Evolutionary conservation across 2,888 invertebrate genomes (phyloP), one percentile per base, ranked within the genome.

Genomic region (Cephus pygmeus): DNA sequence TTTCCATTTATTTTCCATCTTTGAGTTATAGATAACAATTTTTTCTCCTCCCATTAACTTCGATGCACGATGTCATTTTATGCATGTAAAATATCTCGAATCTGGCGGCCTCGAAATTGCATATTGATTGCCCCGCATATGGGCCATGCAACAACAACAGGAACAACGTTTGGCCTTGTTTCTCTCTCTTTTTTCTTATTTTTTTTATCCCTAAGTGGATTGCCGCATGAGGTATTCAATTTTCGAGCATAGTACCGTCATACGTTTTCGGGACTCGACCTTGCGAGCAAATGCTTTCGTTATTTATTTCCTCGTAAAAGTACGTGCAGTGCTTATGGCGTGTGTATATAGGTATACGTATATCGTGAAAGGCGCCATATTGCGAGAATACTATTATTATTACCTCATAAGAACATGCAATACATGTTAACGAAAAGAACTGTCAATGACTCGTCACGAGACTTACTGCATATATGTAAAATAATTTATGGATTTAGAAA

Each of bases 41-140:
- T 77, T 78, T 78, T 78, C 31, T 56, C 76, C 75, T 36, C 35
- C 34, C 12, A 76, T 75, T 34, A 31, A n/a, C 36, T 35, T 23
- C 69, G 6, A 6, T 75, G 69, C 34, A 77, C 56, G 23, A 23
- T 56, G 56, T 56, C 56, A 56, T 23, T 56, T 56, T 56, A 56
- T 56, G 56, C 56, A 56, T 56, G 56, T 56, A 23, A 23, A 56
- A 23, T 56, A 56, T 56, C 56, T 56, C 56, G 23, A 56, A 56
- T 56, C 71, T 34, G 34, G 71, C 71, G 31, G 71, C 71, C 12
- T 33, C 15, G 34, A 34, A 71, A 71, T 71, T 71, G 71, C 71
- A 71, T 34, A 34, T 71, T 71, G 34, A 71, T 71, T 71, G 31
- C 31, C 71, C 12, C 23, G 31, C 71, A 71, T 71, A 34, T 11